phyloP scores from a whole-genome alignment of 2,797 vertebrate genomes.

The Loris lydekkerianus region DNA sequence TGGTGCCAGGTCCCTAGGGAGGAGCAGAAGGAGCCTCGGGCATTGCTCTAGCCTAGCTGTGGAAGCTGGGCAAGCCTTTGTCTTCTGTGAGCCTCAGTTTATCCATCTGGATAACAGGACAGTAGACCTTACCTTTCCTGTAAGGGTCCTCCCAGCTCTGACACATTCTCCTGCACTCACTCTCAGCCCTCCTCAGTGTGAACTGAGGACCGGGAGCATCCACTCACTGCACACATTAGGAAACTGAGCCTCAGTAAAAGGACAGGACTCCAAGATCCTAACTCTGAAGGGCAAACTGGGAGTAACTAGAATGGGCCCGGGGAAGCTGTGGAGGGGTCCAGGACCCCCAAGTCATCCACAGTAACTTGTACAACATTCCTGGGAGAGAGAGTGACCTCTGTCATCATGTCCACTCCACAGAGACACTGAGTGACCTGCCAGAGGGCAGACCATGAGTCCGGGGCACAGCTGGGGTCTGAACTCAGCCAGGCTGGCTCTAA shows the following conservation, averaged over 20 bases:
- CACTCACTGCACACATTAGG: neutral
- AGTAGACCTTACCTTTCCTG: neutral
- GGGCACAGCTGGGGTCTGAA: neutral
- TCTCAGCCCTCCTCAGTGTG: neutral
- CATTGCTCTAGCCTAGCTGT: neutral
- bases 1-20: neutral
- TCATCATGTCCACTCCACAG: neutral
- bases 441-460: neutral
- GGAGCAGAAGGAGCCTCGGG: neutral
- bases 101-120: neutral
- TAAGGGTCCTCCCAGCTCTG: neutral
- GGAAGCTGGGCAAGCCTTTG: neutral
- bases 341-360: neutral
- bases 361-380: neutral
- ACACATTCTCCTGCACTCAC: neutral
- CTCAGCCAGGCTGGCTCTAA: neutral
- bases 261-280: neutral
- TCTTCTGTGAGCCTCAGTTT: neutral
- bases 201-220: neutral
- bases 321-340: neutral
- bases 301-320: neutral
- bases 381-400: accelerated
- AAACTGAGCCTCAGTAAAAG: neutral
- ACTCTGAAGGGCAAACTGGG: neutral
- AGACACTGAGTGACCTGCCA: neutral